Evolutionary conservation across 2,888 invertebrate genomes (phyloP).

Genomic region (Drosophila prostipennis): DNA sequence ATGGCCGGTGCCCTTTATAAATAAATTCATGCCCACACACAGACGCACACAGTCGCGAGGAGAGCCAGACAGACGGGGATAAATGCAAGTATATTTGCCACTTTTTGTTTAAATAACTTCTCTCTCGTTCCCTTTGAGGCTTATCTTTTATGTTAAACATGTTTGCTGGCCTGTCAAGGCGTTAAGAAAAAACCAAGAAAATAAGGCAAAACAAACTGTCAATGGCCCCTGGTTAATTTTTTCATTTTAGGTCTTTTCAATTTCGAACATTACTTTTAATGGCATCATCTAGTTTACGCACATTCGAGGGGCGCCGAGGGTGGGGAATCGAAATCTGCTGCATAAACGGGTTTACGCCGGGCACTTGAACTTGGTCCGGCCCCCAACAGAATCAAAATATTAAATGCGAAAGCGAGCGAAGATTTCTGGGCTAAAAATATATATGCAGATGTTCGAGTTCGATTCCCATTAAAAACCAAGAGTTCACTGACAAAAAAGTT

Average conservation of each 20-base stretch:
- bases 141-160: slow-evolving; percentile 48
- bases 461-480: slow-evolving; percentile 28
- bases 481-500: slow-evolving; percentile 1
- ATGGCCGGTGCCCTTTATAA: slow-evolving; percentile 46
- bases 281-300: slow-evolving; percentile 69
- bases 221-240: slow-evolving; percentile 33
- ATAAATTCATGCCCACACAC: slow-evolving; percentile 39
- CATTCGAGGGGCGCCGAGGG: slow-evolving; percentile 12
- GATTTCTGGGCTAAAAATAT: slow-evolving; percentile 44
- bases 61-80: slow-evolving; percentile 20
- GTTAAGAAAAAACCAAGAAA: slow-evolving; percentile 12
- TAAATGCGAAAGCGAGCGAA: slow-evolving; percentile 13
- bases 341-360: slow-evolving; percentile 33
- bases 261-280: slow-evolving; percentile 54
- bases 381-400: slow-evolving; percentile 19
- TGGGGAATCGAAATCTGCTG: neutral
- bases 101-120: slow-evolving; percentile 41
- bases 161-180: slow-evolving; percentile 45
- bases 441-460: slow-evolving; percentile 40
- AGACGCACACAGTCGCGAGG: neutral
- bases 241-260: slow-evolving; percentile 27
- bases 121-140: slow-evolving; percentile 5
- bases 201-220: slow-evolving; percentile 44
- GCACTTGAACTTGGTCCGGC: slow-evolving; percentile 41
- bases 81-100: slow-evolving; percentile 24